Conservation (phyloP, 2,797 vertebrate genomes). For the Discoglossus pictus region DNA sequence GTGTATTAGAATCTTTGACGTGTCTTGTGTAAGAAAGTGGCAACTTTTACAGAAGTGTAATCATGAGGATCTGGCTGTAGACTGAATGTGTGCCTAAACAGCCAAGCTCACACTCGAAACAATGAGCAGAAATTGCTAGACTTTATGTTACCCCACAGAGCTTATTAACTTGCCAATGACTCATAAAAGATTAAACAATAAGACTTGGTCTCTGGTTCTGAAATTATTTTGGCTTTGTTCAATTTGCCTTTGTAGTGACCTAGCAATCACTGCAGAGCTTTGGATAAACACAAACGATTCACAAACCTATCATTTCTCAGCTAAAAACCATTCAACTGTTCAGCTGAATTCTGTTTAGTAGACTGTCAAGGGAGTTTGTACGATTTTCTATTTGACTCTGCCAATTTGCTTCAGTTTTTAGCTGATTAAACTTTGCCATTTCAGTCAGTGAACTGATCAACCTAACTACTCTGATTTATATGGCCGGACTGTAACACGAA, state of each 20-base stretch:
- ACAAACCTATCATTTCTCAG: conserved; percentile 2
- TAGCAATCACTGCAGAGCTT: not conserved
- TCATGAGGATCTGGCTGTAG: no score
- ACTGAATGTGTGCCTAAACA: no score
- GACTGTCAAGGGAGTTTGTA: conserved; percentile 14
- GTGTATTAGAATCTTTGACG: no score
- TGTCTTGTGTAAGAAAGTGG: no score
- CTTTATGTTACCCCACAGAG: no score
- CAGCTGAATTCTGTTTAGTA: conserved; percentile 14
- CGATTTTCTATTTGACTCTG: conserved; percentile 22
- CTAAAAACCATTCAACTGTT: conserved; percentile 18
- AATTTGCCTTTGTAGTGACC: not conserved
- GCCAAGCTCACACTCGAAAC: no score
- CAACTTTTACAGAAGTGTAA: no score
- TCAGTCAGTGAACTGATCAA: conserved; percentile 19
- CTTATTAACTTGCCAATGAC: no score
- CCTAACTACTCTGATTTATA: conserved; percentile 9
- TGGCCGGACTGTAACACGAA: not conserved
- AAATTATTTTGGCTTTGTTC: no score
- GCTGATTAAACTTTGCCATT: conserved; percentile 29
- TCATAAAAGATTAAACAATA: no score
- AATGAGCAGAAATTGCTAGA: no score
- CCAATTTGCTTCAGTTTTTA: conserved; percentile 33
- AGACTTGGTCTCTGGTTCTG: no score
- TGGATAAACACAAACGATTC: conserved; percentile 3